Percentiles rank a stretch among this genome's conserved stretches.
phyloP scores from a whole-genome alignment of 2,113 vertebrate genomes.

The Fulica atra region DNA sequence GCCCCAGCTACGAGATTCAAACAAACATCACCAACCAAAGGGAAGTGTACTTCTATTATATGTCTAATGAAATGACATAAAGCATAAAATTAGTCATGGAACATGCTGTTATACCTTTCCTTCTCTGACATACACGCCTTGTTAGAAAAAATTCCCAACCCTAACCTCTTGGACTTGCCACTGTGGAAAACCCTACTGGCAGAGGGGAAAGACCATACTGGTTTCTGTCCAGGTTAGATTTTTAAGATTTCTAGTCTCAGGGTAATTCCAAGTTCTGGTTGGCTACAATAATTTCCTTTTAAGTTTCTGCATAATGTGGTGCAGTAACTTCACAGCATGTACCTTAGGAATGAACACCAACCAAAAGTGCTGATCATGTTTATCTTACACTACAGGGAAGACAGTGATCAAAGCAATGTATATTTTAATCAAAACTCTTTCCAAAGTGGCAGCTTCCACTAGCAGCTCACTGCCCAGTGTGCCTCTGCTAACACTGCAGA shows the following conservation, averaged over 20 bases:
- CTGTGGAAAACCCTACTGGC: background rate
- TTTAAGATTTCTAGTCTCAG: background rate
- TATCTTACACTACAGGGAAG: conserved; percentile 21
- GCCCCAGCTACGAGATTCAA: background rate
- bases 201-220: background rate
- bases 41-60: background rate
- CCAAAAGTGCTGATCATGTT: background rate
- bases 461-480: background rate
- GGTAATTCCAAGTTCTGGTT: background rate
- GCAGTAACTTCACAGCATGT: conserved; percentile 26
- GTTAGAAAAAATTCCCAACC: background rate
- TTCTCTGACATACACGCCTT: background rate
- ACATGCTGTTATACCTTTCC: background rate
- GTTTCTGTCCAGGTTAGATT: background rate
- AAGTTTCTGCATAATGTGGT: background rate
- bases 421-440: conserved; percentile 43
- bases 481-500: conserved; percentile 21
- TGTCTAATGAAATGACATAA: background rate
- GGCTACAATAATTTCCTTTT: background rate
- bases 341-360: conserved; percentile 1
- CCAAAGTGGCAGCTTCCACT: background rate
- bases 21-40: background rate
- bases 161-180: background rate
- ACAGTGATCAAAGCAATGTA: conserved; percentile 11
- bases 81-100: background rate